Base-by-base conservation (phyloP, 2,113 vertebrate species). In the Gavia stellata region DNA sequence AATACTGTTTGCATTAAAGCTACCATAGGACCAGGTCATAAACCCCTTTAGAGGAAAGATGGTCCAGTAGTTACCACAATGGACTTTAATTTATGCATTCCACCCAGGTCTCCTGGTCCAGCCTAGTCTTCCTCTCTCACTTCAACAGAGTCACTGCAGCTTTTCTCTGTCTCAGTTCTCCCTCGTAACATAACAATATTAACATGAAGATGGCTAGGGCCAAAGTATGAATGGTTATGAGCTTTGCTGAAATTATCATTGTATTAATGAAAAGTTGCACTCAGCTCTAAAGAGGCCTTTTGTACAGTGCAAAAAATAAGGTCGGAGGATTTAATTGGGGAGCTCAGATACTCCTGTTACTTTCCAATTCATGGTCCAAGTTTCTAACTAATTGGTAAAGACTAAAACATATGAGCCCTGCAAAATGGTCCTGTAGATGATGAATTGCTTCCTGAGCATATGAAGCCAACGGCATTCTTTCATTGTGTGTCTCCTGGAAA, bases 181-280 rank as follows among this genome's bases (percentile, higher is more conserved):
- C 16, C 33, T 67, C 18, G 5, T 17, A 67, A 12, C 38, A 26
- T 25, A 38, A 63, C 17, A 5, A 10, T 33, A 42, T 31, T 42
- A 68, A 25, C 11, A 33, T 17, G 36, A 68, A 33, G n/a, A 31
- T 79, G 29, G 7, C 33, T 38, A 34, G 36, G 52, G 36, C 36
- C 45, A 65, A 25, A 0, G 0, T 33, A 38, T 10, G 16, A 92
- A 59, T 1, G 2, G 10, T 29, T 67, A 20, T 21, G 9, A 78
- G 14, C 31, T 86, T 44, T 70, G 19, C 34, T 73, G 47, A 81
- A 68, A 38, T 68, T 34, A 19, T 16, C 12, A 26, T 42, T 47
- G 18, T 15, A 25, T 44, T 61, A 33, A 34, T 4, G 10, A 67
- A 38, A 88, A 67, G 66, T 15, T 87, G 19, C n/a, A 80, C 2